A percentile compares a stretch with the other conserved stretches of the same genome.
phyloP scores from a whole-genome alignment of 1,140 invertebrate genomes.

The Caenorhabditis elegans region WBcel235 BX284603.4:12331501-12332000 shows the following conservation, averaged over 20 bases:
- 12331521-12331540: too few relatives aligned
- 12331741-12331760: neutral
- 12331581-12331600: neutral
- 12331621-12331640: too few relatives aligned
- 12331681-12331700: neutral
- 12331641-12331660: too few relatives aligned
- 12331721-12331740: neutral
- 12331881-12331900: neutral
- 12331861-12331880: neutral
- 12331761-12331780: conserved; percentile 8
- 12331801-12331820: neutral
- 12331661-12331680: neutral
- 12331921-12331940: too few relatives aligned
- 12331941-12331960: too few relatives aligned
- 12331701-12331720: neutral
- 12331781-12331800: conserved; percentile 13
- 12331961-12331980: too few relatives aligned
- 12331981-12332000: too few relatives aligned
- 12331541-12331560: too few relatives aligned
- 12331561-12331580: too few relatives aligned
- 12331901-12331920: too few relatives aligned
- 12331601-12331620: neutral
- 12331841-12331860: neutral
- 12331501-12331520: too few relatives aligned
- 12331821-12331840: neutral